Percentiles rank a stretch among this genome's conserved stretches.
Conservation (phyloP, 1,140 invertebrate genomes). For the Diabrotica undecimpunctata region DNA sequence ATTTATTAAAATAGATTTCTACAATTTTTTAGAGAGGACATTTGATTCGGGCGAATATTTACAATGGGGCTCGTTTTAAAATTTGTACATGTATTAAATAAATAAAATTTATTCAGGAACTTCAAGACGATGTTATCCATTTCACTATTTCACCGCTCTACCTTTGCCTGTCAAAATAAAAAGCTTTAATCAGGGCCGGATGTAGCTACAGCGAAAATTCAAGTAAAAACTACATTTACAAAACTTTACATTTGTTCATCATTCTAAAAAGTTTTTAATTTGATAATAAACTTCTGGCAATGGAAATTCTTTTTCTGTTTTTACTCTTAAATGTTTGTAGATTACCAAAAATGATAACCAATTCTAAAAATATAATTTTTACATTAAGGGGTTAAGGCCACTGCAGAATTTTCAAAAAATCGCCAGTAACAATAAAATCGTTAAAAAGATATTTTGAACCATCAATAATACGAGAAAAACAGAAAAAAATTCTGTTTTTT, state of each 20-base stretch:
- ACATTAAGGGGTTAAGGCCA: too few relatives aligned
- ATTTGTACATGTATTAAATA: conserved; percentile 11
- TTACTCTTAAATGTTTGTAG: background rate
- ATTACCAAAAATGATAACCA: too few relatives aligned
- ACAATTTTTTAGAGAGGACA: background rate
- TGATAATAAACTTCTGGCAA: background rate
- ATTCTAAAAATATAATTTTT: too few relatives aligned
- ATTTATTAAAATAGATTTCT: conserved; percentile 1
- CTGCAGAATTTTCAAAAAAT: too few relatives aligned
- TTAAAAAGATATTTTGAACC: too few relatives aligned
- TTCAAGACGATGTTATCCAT: conserved; percentile 4
- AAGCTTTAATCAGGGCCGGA: conserved; percentile 18
- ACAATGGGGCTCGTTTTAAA: background rate
- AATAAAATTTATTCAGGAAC: conserved; percentile 8
- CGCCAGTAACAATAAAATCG: too few relatives aligned
- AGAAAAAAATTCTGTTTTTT: too few relatives aligned
- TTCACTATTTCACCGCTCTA: conserved; percentile 20
- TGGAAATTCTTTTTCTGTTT: conserved; percentile 8
- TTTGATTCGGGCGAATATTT: conserved; percentile 1
- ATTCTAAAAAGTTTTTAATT: background rate
- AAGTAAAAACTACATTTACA: background rate
- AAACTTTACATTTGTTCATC: background rate
- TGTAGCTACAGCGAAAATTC: background rate
- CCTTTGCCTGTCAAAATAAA: conserved; percentile 37
- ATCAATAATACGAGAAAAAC: too few relatives aligned